Evolutionary conservation across 2,888 invertebrate species (phyloP).

Genomic region (Stenodera caucasica): DNA sequence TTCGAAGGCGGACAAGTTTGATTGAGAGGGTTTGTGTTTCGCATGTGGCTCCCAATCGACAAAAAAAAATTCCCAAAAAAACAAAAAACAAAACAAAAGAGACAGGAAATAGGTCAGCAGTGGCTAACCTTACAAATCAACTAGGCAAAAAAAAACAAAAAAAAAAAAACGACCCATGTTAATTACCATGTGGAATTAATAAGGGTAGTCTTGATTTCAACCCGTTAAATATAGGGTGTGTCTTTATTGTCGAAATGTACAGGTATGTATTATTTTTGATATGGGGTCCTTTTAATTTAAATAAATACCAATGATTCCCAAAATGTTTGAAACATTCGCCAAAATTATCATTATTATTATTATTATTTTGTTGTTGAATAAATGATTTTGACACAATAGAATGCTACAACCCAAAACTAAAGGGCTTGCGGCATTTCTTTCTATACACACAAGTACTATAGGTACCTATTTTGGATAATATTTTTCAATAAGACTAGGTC

Average conservation of each 20-base stretch:
- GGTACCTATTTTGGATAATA: no score
- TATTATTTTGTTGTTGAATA: no score
- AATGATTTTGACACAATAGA: constrained; percentile 31
- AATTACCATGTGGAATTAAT: constrained; percentile 27
- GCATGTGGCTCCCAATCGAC: background rate
- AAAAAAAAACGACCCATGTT: constrained; percentile 17
- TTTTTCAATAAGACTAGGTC: background rate
- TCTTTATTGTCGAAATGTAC: background rate
- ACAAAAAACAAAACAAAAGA: background rate
- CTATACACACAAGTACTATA: no score
- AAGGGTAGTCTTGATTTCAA: constrained; percentile 16
- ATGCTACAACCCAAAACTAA: constrained; percentile 43
- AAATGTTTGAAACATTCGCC: no score
- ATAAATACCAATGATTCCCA: no score
- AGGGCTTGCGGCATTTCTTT: constrained; percentile 46
- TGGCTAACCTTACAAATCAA: constrained; percentile 8
- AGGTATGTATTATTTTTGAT: background rate
- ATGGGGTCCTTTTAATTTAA: background rate
- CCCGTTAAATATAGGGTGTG: constrained; percentile 14
- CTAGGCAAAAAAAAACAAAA: constrained; percentile 13
- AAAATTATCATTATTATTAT: no score
- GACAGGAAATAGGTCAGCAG: constrained; percentile 23
- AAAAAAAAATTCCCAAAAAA: background rate
- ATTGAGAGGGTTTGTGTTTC: constrained; percentile 12
- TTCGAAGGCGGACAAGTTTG: constrained; percentile 20